phyloP scores from a whole-genome alignment of 2,113 vertebrate species.

The Brachyistius frenatus region DNA sequence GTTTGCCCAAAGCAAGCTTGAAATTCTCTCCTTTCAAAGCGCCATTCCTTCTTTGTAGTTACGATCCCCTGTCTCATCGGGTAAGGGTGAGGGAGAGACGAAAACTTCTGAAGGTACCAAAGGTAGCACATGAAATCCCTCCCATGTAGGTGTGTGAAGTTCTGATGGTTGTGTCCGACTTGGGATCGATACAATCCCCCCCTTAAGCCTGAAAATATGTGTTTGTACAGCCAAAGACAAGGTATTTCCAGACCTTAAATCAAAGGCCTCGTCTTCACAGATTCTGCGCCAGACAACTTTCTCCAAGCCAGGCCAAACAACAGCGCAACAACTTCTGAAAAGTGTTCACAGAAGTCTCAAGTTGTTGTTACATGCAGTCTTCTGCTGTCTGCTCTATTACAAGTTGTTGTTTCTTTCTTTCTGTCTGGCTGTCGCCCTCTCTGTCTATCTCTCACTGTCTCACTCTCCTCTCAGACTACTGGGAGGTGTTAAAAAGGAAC shows the following conservation, averaged over 20 bases:
- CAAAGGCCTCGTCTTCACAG: constrained; percentile 65
- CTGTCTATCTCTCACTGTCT: constrained; percentile 66
- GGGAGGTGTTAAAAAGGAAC: constrained; percentile 94
- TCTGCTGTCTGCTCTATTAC: constrained; percentile 90
- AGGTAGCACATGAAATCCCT: constrained; percentile 81
- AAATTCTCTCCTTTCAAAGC: constrained; percentile 91
- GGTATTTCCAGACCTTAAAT: constrained; percentile 79
- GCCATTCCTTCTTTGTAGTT: constrained; percentile 88
- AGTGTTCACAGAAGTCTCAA: constrained; percentile 73
- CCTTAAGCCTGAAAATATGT: constrained; percentile 75
- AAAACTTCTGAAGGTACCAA: constrained; percentile 91
- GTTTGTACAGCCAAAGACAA: constrained; percentile 72
- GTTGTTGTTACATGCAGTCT: constrained; percentile 74
- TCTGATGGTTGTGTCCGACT: constrained; percentile 75
- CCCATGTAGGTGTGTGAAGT: constrained; percentile 82
- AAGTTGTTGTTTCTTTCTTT: constrained; percentile 77
- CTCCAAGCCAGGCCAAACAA: constrained; percentile 62
- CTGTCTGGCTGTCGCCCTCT: constrained; percentile 68
- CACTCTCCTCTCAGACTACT: constrained; percentile 87
- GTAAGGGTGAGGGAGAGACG: constrained; percentile 85
- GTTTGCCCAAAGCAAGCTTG: constrained; percentile 91
- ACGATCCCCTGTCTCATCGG: constrained; percentile 86
- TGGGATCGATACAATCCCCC: constrained; percentile 77
- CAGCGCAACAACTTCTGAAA: constrained; percentile 66
- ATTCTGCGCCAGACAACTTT: constrained; percentile 72